Base-by-base conservation (phyloP, 2,113 vertebrate species). In the Cebidichthys violaceus region DNA sequence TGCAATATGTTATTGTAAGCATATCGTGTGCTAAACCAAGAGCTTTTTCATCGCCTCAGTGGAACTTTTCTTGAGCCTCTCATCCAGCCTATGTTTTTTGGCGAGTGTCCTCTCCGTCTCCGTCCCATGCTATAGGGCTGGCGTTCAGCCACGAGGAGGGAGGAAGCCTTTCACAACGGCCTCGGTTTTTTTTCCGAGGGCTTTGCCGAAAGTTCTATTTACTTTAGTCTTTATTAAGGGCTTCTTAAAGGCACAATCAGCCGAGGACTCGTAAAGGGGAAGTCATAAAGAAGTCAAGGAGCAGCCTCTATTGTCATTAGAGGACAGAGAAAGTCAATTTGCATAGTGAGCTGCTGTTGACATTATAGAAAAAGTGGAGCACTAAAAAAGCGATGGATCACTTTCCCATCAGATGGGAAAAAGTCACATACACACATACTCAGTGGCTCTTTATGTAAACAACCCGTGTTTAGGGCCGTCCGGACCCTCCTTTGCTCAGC, bases 271-370 rank as follows among this genome's bases (percentile, higher is more conserved):
- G 74, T 87, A 90, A 92, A 90, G 69, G 75, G 89, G 88, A 93
- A 94, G 91, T 89, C 88, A 81, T 93, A 94, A 93, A 93, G 87
- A 81, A 92, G 91, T 85, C 71, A 72, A 91, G 90, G 86, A 79
- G 70, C 67, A 33, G 80, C 70, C 72, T 73, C 83, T 60, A 87
- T 90, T 91, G 92, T 93, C 83, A 78, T 83, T 70, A 69, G 71
- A 82, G 82, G 74, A 74, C 72, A 24, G 72, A 82, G 89, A 92
- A 92, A 92, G 91, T 92, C 81, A 88, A 90, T 90, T 88, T 89
- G 75, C 45, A 43, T 73, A 84, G 83, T 77, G 75, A 83, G 73
- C 75, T 75, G 82, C 82, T 85, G 78, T 90, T 89, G 82, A 79
- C 60, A 20, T 71, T 50, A n/a, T n/a, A 27, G 61, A 75, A 61